These are phyloP conservation scores for Ochotona curzoniae DNA, from an alignment of 2,113 vertebrate genomes.

Conservation along the genomic window DNA sequence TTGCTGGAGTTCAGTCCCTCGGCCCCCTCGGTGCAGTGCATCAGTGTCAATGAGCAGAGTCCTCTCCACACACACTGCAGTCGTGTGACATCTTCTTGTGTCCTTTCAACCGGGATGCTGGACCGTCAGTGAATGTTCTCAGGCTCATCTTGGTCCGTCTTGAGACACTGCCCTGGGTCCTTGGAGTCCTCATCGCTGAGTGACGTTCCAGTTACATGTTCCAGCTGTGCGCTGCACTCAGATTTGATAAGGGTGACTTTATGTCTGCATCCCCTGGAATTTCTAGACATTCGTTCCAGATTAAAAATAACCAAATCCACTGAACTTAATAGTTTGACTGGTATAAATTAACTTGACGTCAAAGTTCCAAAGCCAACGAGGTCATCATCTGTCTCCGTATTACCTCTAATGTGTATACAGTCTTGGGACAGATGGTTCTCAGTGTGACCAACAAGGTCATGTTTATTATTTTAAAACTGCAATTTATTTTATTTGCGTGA, in stretches of 20 bases:
- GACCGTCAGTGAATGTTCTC: constrained; percentile 12
- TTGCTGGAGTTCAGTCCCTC: not conserved
- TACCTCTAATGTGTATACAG: not conserved
- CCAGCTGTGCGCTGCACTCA: not conserved
- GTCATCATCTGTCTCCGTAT: not conserved
- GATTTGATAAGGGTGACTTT: not conserved
- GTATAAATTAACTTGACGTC: not conserved
- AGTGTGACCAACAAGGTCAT: not conserved
- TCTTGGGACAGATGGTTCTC: not conserved
- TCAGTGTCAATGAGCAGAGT: not conserved
- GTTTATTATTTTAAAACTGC: too few relatives aligned
- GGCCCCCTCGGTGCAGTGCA: not conserved
- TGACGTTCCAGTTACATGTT: not conserved
- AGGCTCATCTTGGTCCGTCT: not conserved
- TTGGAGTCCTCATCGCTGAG: not conserved
- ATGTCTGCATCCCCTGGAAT: not conserved
- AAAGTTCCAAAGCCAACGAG: constrained; percentile 9
- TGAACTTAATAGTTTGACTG: constrained; percentile 2
- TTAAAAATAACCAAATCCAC: constrained; percentile 11
- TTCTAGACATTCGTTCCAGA: not conserved
- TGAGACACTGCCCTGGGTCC: not conserved
- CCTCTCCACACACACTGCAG: not conserved
- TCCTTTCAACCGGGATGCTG: constrained; percentile 4
- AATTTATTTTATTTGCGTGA: too few relatives aligned
- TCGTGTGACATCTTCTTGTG: constrained; percentile 10